phyloP scores from a whole-genome alignment of 2,113 vertebrate species.

The Ia io region DNA sequence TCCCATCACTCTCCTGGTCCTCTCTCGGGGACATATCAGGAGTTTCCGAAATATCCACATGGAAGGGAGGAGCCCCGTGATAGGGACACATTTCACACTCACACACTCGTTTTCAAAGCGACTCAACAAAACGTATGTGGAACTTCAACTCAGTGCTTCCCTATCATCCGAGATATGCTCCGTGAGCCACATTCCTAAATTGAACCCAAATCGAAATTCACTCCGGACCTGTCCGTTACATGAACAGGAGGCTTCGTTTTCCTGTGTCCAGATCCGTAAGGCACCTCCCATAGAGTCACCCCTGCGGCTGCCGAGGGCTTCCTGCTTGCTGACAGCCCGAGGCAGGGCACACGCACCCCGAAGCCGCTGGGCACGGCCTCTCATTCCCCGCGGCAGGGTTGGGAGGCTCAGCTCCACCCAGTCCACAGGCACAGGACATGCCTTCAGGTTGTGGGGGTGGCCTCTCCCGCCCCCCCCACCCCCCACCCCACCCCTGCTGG shows the following conservation, averaged over 20 bases:
- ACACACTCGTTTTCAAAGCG: neutral
- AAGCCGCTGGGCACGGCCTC: too few relatives aligned
- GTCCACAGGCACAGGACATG: too few relatives aligned
- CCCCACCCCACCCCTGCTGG: too few relatives aligned
- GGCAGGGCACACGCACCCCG: too few relatives aligned
- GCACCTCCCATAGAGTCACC: neutral
- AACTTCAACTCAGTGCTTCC: neutral
- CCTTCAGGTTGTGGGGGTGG: too few relatives aligned
- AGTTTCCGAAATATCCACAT: neutral
- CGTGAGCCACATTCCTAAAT: neutral
- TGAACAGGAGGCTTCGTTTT: neutral
- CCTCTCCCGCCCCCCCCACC: too few relatives aligned
- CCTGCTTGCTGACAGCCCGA: too few relatives aligned
- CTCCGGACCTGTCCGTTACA: neutral
- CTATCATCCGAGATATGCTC: neutral
- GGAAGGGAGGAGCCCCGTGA: neutral
- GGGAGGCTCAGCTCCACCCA: too few relatives aligned
- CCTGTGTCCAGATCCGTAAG: neutral
- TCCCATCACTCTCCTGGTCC: accelerated
- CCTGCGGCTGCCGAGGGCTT: neutral
- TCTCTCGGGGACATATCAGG: neutral
- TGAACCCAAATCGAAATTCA: neutral
- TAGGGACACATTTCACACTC: neutral
- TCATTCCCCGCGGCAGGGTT: too few relatives aligned
- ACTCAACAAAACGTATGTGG: neutral